Evolutionary conservation across 2,888 invertebrate genomes (phyloP).

Genomic region (Tupiocoris notatus): DNA sequence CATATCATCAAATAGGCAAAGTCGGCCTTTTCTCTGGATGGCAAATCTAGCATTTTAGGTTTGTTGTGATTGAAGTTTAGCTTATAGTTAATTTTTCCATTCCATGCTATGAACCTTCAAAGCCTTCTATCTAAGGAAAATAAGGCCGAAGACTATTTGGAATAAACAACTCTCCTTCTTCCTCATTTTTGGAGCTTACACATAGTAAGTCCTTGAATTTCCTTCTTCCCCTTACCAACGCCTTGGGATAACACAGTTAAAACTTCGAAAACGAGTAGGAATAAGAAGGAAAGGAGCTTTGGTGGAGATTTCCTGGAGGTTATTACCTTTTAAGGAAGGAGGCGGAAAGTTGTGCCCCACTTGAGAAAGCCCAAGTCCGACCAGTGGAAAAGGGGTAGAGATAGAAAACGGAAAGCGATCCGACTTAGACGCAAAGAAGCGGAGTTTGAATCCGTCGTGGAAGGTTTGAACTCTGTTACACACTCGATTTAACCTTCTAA

Average conservation of each 20-base stretch:
- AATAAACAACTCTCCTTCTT: not conserved
- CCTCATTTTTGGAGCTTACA: not conserved
- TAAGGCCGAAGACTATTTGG: not conserved
- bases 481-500: conserved; percentile 41
- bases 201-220: not conserved
- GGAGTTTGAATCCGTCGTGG: not conserved
- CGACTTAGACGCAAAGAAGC: not conserved
- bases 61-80: no score
- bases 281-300: conserved; percentile 8
- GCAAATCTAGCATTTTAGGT: no score
- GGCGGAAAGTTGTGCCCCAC: conserved; percentile 23
- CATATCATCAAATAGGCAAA: no score
- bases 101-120: no score
- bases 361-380: not conserved
- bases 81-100: no score
- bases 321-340: conserved; percentile 35
- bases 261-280: conserved; percentile 16
- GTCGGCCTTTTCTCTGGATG: no score
- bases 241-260: conserved; percentile 28
- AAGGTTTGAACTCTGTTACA: conserved; percentile 41
- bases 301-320: conserved; percentile 12
- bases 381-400: not conserved
- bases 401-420: not conserved
- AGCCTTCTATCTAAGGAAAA: not conserved
- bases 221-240: not conserved